Conservation (phyloP, 2,888 invertebrate genomes). For the Trachelus troglodyta region DNA sequence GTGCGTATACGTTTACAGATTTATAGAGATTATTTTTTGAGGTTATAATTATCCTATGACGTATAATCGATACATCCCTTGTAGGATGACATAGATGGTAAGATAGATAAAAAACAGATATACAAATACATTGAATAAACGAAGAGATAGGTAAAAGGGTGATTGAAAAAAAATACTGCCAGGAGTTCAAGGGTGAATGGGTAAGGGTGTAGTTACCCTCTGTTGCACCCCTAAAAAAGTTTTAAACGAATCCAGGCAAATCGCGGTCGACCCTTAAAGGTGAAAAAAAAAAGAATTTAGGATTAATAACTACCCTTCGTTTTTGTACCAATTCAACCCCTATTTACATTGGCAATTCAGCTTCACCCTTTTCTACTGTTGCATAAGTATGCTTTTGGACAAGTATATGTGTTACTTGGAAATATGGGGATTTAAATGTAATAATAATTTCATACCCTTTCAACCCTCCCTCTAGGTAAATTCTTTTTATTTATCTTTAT, state of each 20-base stretch:
- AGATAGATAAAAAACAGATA: background rate
- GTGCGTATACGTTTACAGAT: background rate
- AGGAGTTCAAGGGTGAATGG: background rate
- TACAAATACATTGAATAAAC: background rate
- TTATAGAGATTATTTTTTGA: background rate
- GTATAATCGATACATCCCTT: background rate
- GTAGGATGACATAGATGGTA: background rate
- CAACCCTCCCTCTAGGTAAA: conserved; percentile 10
- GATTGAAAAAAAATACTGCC: background rate
- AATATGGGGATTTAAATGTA: background rate
- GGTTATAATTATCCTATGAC: background rate
- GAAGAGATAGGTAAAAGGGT: too few species aligned
- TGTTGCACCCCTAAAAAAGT: background rate
- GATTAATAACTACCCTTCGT: background rate
- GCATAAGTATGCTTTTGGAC: background rate
- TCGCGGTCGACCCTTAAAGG: background rate
- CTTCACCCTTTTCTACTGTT: too few species aligned
- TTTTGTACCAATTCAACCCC: background rate
- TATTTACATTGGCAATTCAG: background rate
- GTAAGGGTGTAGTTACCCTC: too few species aligned
- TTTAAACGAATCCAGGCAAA: background rate
- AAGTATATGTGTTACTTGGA: background rate
- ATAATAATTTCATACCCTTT: background rate
- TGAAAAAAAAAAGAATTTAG: background rate
- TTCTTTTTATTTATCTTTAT: background rate